Conservation (phyloP, 2,888 invertebrate species). For the Eumerus sabulonum region DNA sequence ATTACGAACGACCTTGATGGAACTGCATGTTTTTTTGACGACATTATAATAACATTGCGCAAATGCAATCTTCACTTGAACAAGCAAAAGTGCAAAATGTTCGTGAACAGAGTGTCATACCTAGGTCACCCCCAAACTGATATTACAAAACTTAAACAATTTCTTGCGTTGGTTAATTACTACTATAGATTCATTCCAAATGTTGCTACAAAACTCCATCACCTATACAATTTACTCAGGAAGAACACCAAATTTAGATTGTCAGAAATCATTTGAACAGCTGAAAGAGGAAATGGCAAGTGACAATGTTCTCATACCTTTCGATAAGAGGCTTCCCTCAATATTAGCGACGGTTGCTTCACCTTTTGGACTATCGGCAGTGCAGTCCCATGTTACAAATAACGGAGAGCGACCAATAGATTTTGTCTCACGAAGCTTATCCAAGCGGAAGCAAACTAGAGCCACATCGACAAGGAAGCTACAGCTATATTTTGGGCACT, state of each 20-base stretch:
- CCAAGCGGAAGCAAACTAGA: neutral
- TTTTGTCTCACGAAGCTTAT: neutral
- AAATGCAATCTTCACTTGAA: conserved; percentile 25
- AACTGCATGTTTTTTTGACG: conserved; percentile 31
- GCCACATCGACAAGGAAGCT: too few species aligned
- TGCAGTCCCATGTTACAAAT: neutral
- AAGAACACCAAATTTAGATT: too few species aligned
- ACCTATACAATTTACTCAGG: neutral
- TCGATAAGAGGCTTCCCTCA: neutral
- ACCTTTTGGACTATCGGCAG: neutral
- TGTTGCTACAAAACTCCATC: conserved; percentile 2
- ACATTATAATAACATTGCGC: conserved; percentile 16
- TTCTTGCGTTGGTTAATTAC: conserved; percentile 7
- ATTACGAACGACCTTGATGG: conserved; percentile 11
- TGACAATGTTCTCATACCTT: neutral
- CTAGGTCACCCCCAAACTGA: conserved; percentile 71
- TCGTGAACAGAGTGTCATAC: conserved; percentile 10
- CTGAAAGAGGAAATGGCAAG: neutral
- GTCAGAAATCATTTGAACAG: neutral
- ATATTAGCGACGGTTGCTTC: neutral
- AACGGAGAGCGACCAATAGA: conserved; percentile 1
- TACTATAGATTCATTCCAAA: neutral
- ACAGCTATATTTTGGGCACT: too few species aligned
- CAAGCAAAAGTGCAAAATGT: conserved; percentile 4
- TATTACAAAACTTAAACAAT: neutral